phyloP scores from a whole-genome alignment of 1,140 invertebrate species.

The Drosophila equinoxialis region DNA sequence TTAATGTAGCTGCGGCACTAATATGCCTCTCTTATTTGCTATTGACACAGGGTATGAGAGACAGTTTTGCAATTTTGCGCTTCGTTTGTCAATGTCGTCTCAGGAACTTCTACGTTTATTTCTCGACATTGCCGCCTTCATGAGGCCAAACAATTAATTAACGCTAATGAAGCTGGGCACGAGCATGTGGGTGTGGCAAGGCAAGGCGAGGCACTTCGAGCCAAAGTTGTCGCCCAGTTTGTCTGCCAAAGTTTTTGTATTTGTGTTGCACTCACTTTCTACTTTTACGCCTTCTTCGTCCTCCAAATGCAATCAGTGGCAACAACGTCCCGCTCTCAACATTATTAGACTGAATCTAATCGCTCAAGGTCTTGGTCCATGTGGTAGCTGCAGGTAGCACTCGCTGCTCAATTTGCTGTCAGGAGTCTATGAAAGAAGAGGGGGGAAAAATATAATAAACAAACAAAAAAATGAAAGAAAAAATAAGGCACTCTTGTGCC shows the following conservation, averaged over 20 bases:
- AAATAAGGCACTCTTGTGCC: conserved; percentile 65
- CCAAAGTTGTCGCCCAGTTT: conserved; percentile 21
- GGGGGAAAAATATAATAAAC: background rate
- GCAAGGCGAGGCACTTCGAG: background rate
- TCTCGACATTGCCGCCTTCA: conserved; percentile 48
- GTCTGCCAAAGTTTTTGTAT: conserved; percentile 57
- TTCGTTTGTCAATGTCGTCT: conserved; percentile 74
- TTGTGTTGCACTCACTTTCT: conserved; percentile 40
- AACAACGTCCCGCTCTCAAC: conserved; percentile 4
- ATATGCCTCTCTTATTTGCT: background rate
- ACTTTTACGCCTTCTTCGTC: background rate
- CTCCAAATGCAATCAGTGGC: conserved; percentile 27
- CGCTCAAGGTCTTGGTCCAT: conserved; percentile 61
- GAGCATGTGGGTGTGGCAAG: background rate
- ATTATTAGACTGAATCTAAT: conserved; percentile 33
- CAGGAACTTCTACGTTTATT: conserved; percentile 40
- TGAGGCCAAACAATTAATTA: conserved; percentile 74
- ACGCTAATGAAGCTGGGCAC: conserved; percentile 68
- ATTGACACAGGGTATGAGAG: background rate
- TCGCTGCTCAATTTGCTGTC: conserved; percentile 52
- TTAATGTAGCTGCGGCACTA: background rate
- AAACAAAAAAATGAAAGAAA: conserved; percentile 42
- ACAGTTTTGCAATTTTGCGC: conserved; percentile 65
- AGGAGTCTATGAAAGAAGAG: conserved; percentile 15
- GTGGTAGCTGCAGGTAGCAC: conserved; percentile 36